Evolutionary conservation across 2,888 invertebrate genomes (phyloP).

Genomic region (Eupithecia dodoneata): DNA sequence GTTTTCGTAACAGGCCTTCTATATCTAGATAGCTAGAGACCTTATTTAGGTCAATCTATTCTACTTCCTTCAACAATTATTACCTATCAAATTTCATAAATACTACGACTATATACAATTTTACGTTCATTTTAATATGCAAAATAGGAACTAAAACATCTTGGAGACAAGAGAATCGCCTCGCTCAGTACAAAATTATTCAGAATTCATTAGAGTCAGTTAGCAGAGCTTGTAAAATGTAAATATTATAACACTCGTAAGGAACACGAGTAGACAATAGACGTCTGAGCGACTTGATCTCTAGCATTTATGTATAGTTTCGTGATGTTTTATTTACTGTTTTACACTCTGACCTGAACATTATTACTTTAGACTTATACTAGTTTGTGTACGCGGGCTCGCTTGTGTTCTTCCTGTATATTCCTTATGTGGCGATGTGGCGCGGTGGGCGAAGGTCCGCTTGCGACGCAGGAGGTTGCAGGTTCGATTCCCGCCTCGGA

Average conservation of each 20-base stretch:
- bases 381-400: not conserved
- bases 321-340: conserved; percentile 5
- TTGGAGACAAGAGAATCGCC: conserved; percentile 24
- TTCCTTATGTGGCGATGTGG: too few species aligned
- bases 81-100: not conserved
- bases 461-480: too few species aligned
- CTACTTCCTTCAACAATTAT: not conserved
- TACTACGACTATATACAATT: not conserved
- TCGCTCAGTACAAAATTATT: conserved; percentile 41
- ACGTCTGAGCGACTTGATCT: conserved; percentile 42
- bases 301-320: conserved; percentile 30
- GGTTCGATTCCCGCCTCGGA: too few species aligned
- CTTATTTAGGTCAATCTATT: not conserved
- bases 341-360: not conserved
- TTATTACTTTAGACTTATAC: not conserved
- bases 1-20: not conserved
- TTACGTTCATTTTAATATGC: not conserved
- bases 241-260: conserved; percentile 57
- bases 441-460: too few species aligned
- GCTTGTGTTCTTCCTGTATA: not conserved
- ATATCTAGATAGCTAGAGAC: too few species aligned
- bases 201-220: conserved; percentile 35
- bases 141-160: conserved; percentile 12
- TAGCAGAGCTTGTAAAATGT: conserved; percentile 55
- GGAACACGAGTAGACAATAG: conserved; percentile 50